A percentile compares a stretch with the other conserved stretches of the same genome.
Conservation (phyloP, 2,888 invertebrate species). For the Chloroclystis v-ata region DNA sequence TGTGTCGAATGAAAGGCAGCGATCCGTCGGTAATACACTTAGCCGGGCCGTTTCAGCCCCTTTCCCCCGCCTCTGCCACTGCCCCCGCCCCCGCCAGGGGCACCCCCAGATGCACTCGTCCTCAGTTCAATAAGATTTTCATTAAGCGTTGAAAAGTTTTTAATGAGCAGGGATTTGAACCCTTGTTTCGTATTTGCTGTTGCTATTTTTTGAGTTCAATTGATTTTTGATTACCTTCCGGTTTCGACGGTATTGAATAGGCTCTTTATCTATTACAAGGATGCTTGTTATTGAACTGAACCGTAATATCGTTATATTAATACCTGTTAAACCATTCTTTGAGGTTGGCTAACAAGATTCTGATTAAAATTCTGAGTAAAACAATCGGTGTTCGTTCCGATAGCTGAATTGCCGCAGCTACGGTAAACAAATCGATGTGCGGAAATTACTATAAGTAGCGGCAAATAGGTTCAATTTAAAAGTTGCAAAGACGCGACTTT, state of each 20-base stretch:
- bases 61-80: slow-evolving; percentile 21
- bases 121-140: slow-evolving; percentile 73
- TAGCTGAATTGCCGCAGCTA: slow-evolving; percentile 26
- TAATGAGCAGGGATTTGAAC: slow-evolving; percentile 67
- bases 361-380: slow-evolving; percentile 14
- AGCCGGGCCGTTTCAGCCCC: slow-evolving; percentile 69
- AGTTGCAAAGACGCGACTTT: slow-evolving; percentile 7
- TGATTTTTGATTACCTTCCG: slow-evolving; percentile 15
- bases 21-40: slow-evolving; percentile 76
- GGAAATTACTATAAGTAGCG: slow-evolving; percentile 71
- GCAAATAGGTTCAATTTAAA: slow-evolving; percentile 18
- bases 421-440: slow-evolving; percentile 52
- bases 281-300: neutral
- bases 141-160: slow-evolving; percentile 74
- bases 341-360: neutral
- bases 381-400: slow-evolving; percentile 8
- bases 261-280: neutral
- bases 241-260: no score
- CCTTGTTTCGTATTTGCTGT: slow-evolving; percentile 40
- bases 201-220: slow-evolving; percentile 23
- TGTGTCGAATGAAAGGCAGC: slow-evolving; percentile 77
- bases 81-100: neutral
- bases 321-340: neutral
- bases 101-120: slow-evolving; percentile 54
- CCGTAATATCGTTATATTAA: neutral